A percentile compares a stretch with the other conserved stretches of the same genome.
phyloP scores from a whole-genome alignment of 2,113 vertebrate species.

The Gallinago paraguaiae region DNA sequence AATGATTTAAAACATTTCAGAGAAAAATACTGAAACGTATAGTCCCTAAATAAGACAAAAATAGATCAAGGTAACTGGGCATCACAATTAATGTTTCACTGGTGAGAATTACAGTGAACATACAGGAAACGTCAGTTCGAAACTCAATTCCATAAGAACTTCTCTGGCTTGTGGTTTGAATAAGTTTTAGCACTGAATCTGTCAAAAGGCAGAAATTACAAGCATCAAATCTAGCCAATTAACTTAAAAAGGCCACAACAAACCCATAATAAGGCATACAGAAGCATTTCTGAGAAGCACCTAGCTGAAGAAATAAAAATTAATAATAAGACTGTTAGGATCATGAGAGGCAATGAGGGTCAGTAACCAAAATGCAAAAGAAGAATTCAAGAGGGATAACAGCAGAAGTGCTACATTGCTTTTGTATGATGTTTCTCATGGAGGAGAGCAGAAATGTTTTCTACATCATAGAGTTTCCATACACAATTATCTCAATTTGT shows the following conservation, averaged over 20 bases:
- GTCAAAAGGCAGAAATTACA: not conserved
- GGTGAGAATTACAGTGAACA: not conserved
- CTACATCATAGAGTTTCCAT: not conserved
- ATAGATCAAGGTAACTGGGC: not conserved
- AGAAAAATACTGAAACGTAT: not conserved
- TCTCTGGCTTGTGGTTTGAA: not conserved
- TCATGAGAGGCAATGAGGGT: not conserved
- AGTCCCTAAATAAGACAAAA: not conserved
- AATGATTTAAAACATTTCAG: not conserved
- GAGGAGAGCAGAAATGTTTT: not conserved
- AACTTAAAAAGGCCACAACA: not conserved
- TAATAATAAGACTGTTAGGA: not conserved
- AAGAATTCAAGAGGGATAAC: not conserved
- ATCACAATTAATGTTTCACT: not conserved
- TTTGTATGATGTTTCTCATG: not conserved
- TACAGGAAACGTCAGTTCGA: not conserved
- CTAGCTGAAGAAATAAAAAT: not conserved
- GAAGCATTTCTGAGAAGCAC: not conserved
- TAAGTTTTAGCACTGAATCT: not conserved
- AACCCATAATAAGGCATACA: not conserved
- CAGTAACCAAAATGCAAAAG: not conserved
- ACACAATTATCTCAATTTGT: not conserved
- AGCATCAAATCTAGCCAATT: not conserved
- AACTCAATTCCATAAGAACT: not conserved
- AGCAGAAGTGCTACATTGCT: not conserved